These are phyloP conservation scores for Microchirus variegatus DNA, from an alignment of 2,797 vertebrate genomes.

Conservation along the genomic window DNA sequence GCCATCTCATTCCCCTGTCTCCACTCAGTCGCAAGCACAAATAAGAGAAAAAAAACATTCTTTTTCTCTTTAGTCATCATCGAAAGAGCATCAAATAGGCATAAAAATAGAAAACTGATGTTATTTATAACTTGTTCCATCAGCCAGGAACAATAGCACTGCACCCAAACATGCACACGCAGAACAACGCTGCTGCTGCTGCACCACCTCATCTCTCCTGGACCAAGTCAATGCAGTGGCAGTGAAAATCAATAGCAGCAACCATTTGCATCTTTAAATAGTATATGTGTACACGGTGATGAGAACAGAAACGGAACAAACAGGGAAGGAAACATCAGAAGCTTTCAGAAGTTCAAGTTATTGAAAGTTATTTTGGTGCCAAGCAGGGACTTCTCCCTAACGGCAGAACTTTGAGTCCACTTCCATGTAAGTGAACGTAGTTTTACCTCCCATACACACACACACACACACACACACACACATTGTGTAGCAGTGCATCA, in stretches of 20 bases:
- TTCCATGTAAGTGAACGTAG: conserved; percentile 45
- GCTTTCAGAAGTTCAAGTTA: conserved; percentile 22
- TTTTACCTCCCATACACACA: background rate
- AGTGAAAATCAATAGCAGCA: conserved; percentile 28
- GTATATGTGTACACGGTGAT: conserved; percentile 10
- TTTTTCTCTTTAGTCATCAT: conserved; percentile 69
- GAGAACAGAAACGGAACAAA: conserved; percentile 30
- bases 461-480: conserved; percentile 30
- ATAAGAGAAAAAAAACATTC: conserved; percentile 54
- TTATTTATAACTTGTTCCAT: conserved; percentile 74
- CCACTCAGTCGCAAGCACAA: conserved; percentile 32
- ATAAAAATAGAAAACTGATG: conserved; percentile 71
- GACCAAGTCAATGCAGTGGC: conserved; percentile 22
- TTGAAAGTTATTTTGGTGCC: conserved; percentile 9
- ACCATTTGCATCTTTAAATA: conserved; percentile 39
- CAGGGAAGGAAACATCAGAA: conserved; percentile 29
- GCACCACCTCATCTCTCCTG: conserved; percentile 10
- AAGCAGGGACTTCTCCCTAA: no score
- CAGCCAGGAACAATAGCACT: conserved; percentile 53
- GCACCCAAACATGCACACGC: conserved; percentile 5
- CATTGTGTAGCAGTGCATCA: conserved; percentile 33
- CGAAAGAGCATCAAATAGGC: conserved; percentile 64
- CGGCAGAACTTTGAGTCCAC: conserved; percentile 32
- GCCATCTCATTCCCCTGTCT: conserved; percentile 31
- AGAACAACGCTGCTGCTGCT: background rate